Evolutionary conservation across 2,888 invertebrate genomes (phyloP), one percentile per base, ranked within the genome.

Genomic region (Hedya salicella): DNA sequence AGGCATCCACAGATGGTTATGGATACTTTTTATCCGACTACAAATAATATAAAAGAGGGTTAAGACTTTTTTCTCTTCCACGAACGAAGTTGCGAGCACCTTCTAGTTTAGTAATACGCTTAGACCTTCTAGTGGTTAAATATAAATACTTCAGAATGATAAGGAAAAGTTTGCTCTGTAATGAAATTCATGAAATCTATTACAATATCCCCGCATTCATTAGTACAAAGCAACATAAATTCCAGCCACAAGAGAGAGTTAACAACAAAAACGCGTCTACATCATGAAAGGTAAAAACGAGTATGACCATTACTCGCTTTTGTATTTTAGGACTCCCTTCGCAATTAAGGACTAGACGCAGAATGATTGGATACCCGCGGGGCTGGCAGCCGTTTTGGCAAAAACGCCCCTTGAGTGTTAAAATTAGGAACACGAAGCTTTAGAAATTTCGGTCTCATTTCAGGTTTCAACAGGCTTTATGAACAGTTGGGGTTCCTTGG

Each of bases 271-370:
- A 46, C 21, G n/a, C 16, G 4, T 56, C 32, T 30, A 46, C 48
- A 6, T 57, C 44, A 44, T 44, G 46, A 57, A 46, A 57, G 44
- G 57, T 46, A 57, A 56, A 36, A 50, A 53, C 19, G 48, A 30
- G 30, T 46, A 57, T 57, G 57, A 32, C 30, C 57, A 57, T 57
- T 57, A 57, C 46, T 46, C 44, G 48, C 21, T 44, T 57, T 44
- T 32, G 57, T 32, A 57, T 57, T 57, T 46, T 46, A 57, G 56
- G 42, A 44, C 42, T 32, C 57, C 44, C 57, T 30, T 19, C 32
- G 30, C 57, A 46, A 57, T 57, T 57, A 57, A 57, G 57, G 44
- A 13, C 57, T 57, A 57, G 57, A 57, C 57, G 17, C 44, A 46
- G 57, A 57, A 57, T 57, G 57, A 57, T 57, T 57, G 57, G 57